Base-by-base conservation (phyloP, 2,797 vertebrate genomes). In the Brotula barbata region DNA sequence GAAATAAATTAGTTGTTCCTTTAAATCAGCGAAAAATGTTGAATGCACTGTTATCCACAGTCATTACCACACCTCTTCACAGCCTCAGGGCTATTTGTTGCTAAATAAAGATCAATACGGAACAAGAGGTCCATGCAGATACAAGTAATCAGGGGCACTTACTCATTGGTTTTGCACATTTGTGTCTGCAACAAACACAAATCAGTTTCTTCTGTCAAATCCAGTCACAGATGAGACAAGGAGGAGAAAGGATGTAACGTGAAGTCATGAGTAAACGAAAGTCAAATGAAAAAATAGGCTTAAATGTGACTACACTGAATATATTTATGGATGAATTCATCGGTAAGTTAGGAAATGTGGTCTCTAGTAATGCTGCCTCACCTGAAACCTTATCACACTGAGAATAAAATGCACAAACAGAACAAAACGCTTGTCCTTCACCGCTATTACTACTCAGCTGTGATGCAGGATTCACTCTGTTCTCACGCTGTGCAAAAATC, bases 31-130 rank as follows among this genome's bases (percentile, higher is more conserved):
- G 71, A 58, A 50, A 46, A 28, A 57, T 78, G 80, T 85, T 75
- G 34, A 87, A 86, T 83, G 60, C 45, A 47, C 54, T 49, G 54
- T 64, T 84, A 75, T 75, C 41, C 64, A 71, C 66, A 50, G 50
- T 59, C 63, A 52, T 72, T 57, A 12, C 50, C 54, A 36, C 44
- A 46, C 31, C 42, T 61, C 55, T 50, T 66, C 44, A 58, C 65
- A 68, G 68, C 62, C 52, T 49, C 37, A 1, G 41, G 66, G 64
- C 65, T 67, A 71, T 79, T 82, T 81, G 70, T 59, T 73, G 62
- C 83, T 84, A 75, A 87, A 83, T 71, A 68, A 75, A 83, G 77
- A 88, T 89, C 86, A 66, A 89, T 89, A 85, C 45, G 8, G 65
- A 82, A 79, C 76, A 85, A 76, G 69, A 82, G 68, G 84, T 78